Base-by-base conservation (phyloP, 2,888 invertebrate genomes). In the Phasia obesa region DNA sequence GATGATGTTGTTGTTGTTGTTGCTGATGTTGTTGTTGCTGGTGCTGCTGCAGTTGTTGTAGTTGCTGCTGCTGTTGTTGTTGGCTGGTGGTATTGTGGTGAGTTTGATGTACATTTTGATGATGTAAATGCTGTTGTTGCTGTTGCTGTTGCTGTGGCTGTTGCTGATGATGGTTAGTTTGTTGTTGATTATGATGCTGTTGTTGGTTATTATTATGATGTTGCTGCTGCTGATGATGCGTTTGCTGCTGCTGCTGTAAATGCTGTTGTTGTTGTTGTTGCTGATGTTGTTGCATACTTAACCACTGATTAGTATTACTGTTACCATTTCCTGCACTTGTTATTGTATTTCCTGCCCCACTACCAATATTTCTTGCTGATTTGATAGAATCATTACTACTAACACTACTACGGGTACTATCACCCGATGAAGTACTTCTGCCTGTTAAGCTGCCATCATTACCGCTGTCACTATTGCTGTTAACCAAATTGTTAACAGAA, bases 361-460 rank as follows among this genome's bases (percentile, higher is more conserved):
- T 84, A 53, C 64, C 77, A 25, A 80, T 83, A 44, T 71, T 81
- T 31, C 59, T 84, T 35, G 84, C 81, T 4, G 87, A 86, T 42
- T 87, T 87, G 7, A 42, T 64, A 13, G 88, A 87, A 73, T 88
- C 87, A 80, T 85, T 89, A 84, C 88, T 86, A 79, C 88, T 86
- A 9, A 87, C 85, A 73, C 88, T 87, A 74, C 86, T 86, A n/a
- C 87, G 86, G 51, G 86, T 87, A 49, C 85, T 87, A 49, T 87
- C 86, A 49, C 85, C 80, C 35, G 86, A 79, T 4, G 87, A 86
- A 74, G 27, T 77, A 59, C 73, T 77, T 55, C 83, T 55, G 7
- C 85, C 79, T 19, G 79, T 81, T n/a, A 78, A 49, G 70, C 51
- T 85, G 76, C 73, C 80, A 44, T 64, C 84, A 62, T 67, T 81